phyloP scores from a whole-genome alignment of 1,140 invertebrate genomes.

The Laupala kohalensis region DNA sequence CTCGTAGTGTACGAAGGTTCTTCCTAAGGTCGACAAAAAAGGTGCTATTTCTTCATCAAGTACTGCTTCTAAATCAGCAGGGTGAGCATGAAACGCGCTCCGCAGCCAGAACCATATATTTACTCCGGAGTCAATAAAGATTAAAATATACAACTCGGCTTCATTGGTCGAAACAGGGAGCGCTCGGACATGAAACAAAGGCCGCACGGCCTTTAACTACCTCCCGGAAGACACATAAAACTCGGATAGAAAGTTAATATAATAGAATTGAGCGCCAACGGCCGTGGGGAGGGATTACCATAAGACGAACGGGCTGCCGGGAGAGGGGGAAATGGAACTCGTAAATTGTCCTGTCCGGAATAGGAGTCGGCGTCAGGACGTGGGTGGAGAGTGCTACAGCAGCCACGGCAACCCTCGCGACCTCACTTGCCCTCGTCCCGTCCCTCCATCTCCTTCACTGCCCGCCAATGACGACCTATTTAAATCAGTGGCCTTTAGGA shows the following conservation, averaged over 20 bases:
- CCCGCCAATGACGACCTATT: neutral
- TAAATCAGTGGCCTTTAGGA: neutral
- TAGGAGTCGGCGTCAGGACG: neutral
- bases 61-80: neutral
- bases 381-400: too few relatives aligned
- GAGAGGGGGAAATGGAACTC: neutral
- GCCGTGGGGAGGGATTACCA: neutral
- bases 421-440: neutral
- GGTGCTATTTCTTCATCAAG: neutral
- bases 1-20: too few relatives aligned
- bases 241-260: neutral
- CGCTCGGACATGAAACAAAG: neutral
- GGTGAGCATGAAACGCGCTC: neutral
- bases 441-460: neutral
- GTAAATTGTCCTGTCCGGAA: neutral
- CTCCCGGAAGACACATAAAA: neutral
- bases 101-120: neutral
- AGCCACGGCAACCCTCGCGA: too few relatives aligned
- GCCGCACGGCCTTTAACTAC: neutral
- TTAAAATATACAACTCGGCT: neutral
- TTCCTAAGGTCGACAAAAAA: too few relatives aligned
- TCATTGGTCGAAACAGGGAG: neutral
- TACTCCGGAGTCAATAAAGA: neutral
- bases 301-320: neutral
- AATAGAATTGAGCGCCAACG: neutral